Conservation (phyloP, 1,140 invertebrate species). For the Geopemphigus sp. region DNA sequence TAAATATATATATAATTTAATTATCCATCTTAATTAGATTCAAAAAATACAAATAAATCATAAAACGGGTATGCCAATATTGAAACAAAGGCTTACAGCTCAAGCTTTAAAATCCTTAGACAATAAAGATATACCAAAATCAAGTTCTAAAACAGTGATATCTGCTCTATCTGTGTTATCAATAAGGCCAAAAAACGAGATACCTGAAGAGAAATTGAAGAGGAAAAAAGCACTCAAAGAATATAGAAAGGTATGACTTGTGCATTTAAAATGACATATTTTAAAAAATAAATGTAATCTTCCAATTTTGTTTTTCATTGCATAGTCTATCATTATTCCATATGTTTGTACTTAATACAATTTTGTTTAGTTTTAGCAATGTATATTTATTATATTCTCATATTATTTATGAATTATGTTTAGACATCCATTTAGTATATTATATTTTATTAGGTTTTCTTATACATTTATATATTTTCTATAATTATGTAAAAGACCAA, state of each 20-base stretch:
- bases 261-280: no score
- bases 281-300: no score
- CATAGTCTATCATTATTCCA: no score
- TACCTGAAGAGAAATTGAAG: conserved; percentile 73
- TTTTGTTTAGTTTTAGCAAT: no score
- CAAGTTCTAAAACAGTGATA: conserved; percentile 65
- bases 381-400: no score
- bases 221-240: conserved; percentile 81
- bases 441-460: no score
- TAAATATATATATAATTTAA: background rate
- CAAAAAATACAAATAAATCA: conserved; percentile 69
- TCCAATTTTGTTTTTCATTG: no score
- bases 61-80: conserved; percentile 72
- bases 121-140: conserved; percentile 51
- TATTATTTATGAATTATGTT: no score
- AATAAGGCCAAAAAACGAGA: conserved; percentile 78
- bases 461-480: no score
- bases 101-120: conserved; percentile 68
- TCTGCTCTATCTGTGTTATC: conserved; percentile 70
- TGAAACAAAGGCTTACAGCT: conserved; percentile 64
- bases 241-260: conserved; percentile 65
- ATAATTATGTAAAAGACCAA: no score
- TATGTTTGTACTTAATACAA: no score
- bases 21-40: conserved; percentile 45
- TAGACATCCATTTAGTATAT: no score